Evolutionary conservation across 2,888 invertebrate genomes (phyloP).

Genomic region (Chrysolina americana): DNA sequence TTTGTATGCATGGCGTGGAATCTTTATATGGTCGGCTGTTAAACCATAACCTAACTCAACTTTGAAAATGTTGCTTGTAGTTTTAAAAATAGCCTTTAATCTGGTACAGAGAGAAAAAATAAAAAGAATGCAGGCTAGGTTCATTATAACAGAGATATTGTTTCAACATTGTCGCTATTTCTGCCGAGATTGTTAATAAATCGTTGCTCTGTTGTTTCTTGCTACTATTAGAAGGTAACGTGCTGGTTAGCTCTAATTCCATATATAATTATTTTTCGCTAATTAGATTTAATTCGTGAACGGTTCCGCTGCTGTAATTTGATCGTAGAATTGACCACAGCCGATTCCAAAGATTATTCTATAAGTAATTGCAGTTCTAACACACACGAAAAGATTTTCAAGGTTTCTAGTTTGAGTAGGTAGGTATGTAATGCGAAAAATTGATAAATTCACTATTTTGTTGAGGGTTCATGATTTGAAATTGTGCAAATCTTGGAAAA

Average conservation of each 20-base stretch:
- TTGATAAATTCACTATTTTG: too few relatives aligned
- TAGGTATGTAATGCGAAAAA: too few relatives aligned
- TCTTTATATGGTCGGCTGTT: slow-evolving; percentile 59
- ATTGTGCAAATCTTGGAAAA: too few relatives aligned
- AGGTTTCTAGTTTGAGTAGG: too few relatives aligned
- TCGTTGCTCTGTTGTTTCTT: slow-evolving; percentile 41
- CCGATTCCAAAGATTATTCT: too few relatives aligned
- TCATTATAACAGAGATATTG: slow-evolving; percentile 51
- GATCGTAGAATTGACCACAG: background rate
- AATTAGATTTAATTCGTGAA: background rate
- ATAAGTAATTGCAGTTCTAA: too few relatives aligned
- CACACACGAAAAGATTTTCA: too few relatives aligned
- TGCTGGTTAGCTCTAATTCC: slow-evolving; percentile 31
- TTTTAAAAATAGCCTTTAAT: slow-evolving; percentile 68
- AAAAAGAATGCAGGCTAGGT: slow-evolving; percentile 49
- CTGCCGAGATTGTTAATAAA: slow-evolving; percentile 45
- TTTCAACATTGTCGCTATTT: slow-evolving; percentile 45
- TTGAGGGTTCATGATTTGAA: too few relatives aligned
- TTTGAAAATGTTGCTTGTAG: slow-evolving; percentile 68
- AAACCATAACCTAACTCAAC: slow-evolving; percentile 69
- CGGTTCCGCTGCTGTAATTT: background rate
- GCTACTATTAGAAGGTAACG: slow-evolving; percentile 35
- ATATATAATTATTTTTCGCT: slow-evolving; percentile 35
- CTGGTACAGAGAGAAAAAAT: slow-evolving; percentile 59
- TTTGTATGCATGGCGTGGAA: slow-evolving; percentile 45